Conservation (phyloP, 64 coral and sea anemone species). For the Stichodactyla mertensii region DNA sequence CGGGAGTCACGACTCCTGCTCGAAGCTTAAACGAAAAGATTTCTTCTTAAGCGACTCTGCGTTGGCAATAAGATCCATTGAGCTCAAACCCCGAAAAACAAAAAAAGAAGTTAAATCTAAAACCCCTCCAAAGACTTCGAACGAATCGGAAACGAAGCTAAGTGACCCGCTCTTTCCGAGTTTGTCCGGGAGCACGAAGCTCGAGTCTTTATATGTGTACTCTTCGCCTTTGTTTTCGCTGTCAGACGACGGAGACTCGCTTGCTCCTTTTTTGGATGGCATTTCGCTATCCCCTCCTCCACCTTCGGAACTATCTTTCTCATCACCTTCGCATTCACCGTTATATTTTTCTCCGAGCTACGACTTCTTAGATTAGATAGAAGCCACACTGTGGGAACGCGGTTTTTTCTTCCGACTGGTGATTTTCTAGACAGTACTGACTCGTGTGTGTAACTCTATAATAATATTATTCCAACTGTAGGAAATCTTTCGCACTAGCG, state of each 20-base stretch:
- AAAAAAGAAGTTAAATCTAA: background rate
- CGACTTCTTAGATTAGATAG: constrained; percentile 5
- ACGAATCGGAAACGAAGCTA: background rate
- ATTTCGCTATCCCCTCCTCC: background rate
- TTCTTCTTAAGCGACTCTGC: background rate
- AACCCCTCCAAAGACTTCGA: background rate
- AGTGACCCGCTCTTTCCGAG: background rate
- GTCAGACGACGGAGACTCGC: background rate
- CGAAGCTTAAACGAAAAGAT: background rate
- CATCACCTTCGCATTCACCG: background rate
- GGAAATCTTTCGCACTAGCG: no score
- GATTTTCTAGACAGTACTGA: no score
- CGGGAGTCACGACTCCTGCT: background rate
- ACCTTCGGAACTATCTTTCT: background rate
- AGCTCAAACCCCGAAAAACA: background rate
- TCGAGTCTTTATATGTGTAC: background rate
- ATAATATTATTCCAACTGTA: no score
- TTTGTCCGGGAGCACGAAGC: background rate
- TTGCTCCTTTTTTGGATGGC: background rate
- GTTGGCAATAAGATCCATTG: background rate
- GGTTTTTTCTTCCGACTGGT: no score
- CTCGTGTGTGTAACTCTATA: no score
- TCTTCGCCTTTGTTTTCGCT: background rate
- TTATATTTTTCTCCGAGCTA: background rate
- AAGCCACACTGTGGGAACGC: no score